These are phyloP conservation scores for Yponomeuta cagnagella DNA, from an alignment of 2,888 invertebrate species.

Conservation along the genomic window DNA sequence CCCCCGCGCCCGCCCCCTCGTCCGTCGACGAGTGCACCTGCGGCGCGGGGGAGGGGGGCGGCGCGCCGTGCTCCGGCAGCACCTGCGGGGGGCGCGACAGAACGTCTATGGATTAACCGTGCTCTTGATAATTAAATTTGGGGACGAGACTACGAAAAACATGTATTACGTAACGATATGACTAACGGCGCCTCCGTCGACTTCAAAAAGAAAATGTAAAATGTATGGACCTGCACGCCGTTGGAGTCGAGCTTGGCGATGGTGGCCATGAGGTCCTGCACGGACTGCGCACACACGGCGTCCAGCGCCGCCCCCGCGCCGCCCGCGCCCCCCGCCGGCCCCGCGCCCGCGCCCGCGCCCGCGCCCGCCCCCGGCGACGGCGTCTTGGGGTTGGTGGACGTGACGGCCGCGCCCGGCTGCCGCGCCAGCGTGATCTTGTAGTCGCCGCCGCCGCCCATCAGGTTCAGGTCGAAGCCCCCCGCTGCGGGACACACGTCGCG, in stretches of 20 bases:
- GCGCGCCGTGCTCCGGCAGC: slow-evolving; percentile 60
- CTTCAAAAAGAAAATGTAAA: background rate
- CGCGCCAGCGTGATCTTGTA: slow-evolving; percentile 81
- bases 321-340: slow-evolving; percentile 31
- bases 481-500: background rate
- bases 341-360: slow-evolving; percentile 35
- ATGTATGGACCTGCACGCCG: slow-evolving; percentile 78
- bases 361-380: slow-evolving; percentile 82
- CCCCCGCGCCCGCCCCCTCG: slow-evolving; percentile 39
- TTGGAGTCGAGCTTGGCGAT: slow-evolving; percentile 92
- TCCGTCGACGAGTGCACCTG: slow-evolving; percentile 87
- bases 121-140: no score
- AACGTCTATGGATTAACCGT: no score
- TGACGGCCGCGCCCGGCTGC: slow-evolving; percentile 65
- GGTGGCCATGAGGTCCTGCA: slow-evolving; percentile 90
- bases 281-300: slow-evolving; percentile 88
- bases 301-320: slow-evolving; percentile 77
- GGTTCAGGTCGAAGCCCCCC: slow-evolving; percentile 16
- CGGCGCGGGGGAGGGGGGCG: slow-evolving; percentile 70
- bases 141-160: no score
- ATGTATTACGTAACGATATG: no score
- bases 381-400: slow-evolving; percentile 90
- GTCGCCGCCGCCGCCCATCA: slow-evolving; percentile 52
- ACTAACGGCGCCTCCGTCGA: no score
- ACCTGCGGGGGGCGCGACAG: slow-evolving; percentile 51